Evolutionary conservation across 1,140 invertebrate species (phyloP).

Genomic region (Macrobrachium nipponense): DNA sequence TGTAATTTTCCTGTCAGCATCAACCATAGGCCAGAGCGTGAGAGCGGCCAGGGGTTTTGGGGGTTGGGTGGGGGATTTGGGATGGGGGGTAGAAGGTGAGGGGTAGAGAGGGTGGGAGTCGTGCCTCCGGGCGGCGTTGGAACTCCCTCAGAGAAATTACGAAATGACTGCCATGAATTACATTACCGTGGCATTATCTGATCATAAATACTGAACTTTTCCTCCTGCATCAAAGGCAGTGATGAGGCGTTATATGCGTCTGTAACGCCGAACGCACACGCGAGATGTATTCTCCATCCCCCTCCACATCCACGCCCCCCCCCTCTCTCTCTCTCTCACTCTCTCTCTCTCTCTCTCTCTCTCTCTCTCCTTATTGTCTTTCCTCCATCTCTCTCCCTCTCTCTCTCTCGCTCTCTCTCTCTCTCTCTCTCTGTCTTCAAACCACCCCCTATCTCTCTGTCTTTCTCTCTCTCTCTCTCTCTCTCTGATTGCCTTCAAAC

Average conservation of each 20-base stretch:
- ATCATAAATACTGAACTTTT: conserved; percentile 19
- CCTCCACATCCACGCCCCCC: neutral
- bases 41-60: too few species aligned
- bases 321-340: neutral
- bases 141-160: conserved; percentile 9
- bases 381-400: neutral
- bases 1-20: conserved; percentile 21
- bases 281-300: neutral
- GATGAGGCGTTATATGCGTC: conserved; percentile 13
- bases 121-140: too few species aligned
- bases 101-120: too few species aligned
- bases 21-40: conserved; percentile 6
- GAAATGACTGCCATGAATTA: conserved; percentile 26
- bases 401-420: neutral
- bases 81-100: too few species aligned
- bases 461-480: neutral
- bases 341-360: conserved; percentile 19
- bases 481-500: too few species aligned
- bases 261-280: neutral
- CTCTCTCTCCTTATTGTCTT: neutral
- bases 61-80: too few species aligned
- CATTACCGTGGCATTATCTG: conserved; percentile 21
- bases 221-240: conserved; percentile 29
- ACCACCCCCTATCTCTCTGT: neutral
- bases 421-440: neutral